phyloP scores from a whole-genome alignment of 2,888 invertebrate species.

The Glomeris marginata region DNA sequence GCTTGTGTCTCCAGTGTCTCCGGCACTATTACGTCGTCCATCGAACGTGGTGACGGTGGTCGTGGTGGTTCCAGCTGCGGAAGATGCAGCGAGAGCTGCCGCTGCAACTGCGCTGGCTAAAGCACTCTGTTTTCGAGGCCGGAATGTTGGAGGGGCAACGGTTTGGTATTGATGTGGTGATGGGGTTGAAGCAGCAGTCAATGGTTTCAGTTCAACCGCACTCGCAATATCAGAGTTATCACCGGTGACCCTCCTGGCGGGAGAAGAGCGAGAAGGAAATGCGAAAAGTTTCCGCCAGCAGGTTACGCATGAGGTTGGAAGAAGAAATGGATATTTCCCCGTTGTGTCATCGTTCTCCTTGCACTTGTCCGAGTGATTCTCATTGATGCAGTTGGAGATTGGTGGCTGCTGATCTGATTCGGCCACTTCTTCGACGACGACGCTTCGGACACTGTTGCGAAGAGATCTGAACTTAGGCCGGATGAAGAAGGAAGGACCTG shows the following conservation, averaged over 20 bases:
- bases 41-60: neutral
- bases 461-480: too few relatives aligned
- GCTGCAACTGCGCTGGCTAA: neutral
- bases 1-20: conserved; percentile 1
- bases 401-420: too few relatives aligned
- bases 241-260: neutral
- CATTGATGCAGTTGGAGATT: too few relatives aligned
- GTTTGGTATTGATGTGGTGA: neutral
- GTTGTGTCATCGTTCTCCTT: too few relatives aligned
- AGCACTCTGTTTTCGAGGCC: neutral
- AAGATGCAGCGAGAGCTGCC: neutral
- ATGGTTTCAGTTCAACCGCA: conserved; percentile 6
- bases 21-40: neutral
- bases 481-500: too few relatives aligned
- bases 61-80: conserved; percentile 1
- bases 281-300: too few relatives aligned
- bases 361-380: too few relatives aligned
- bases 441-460: too few relatives aligned
- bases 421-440: too few relatives aligned
- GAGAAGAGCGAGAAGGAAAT: too few relatives aligned
- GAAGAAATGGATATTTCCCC: too few relatives aligned
- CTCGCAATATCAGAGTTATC: conserved; percentile 8
- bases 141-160: conserved; percentile 3
- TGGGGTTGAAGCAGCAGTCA: neutral
- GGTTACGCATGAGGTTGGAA: too few relatives aligned